Percentiles rank a stretch among this genome's conserved stretches.
phyloP scores from a whole-genome alignment of 1,140 invertebrate genomes.

The Diuraphis noxia region DNA sequence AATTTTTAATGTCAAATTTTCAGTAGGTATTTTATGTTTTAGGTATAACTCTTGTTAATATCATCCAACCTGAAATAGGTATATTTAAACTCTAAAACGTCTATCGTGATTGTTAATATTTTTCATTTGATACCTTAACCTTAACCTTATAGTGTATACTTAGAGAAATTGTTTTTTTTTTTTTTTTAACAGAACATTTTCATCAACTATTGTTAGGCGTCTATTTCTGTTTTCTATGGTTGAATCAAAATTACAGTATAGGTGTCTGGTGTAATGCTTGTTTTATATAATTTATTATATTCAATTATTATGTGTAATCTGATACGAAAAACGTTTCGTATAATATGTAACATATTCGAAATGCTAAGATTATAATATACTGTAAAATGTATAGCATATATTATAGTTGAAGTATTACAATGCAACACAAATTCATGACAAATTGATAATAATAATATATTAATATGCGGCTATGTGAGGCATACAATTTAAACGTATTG shows the following conservation, averaged over 20 bases:
- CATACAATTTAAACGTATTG: neutral
- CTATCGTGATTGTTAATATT: neutral
- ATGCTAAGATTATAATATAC: neutral
- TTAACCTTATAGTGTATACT: too few species aligned
- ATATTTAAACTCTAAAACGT: neutral
- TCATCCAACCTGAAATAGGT: neutral
- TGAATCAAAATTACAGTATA: neutral
- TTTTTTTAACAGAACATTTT: neutral
- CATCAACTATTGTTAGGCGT: too few species aligned
- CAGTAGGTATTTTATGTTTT: too few species aligned
- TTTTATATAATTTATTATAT: neutral
- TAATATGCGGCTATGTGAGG: neutral
- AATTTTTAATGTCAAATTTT: too few species aligned
- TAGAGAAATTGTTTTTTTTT: too few species aligned
- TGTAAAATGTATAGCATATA: neutral
- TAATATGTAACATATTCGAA: neutral
- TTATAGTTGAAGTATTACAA: neutral
- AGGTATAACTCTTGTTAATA: neutral
- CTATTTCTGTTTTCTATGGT: too few species aligned
- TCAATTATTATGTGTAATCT: neutral
- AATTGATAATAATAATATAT: slow-evolving; percentile 9
- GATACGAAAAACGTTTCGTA: neutral
- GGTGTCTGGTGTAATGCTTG: too few species aligned
- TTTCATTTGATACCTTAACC: too few species aligned
- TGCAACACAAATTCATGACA: neutral